These are phyloP conservation scores for Chironomus tentans DNA, from an alignment of 2,888 invertebrate species.

Conservation along the genomic window DNA sequence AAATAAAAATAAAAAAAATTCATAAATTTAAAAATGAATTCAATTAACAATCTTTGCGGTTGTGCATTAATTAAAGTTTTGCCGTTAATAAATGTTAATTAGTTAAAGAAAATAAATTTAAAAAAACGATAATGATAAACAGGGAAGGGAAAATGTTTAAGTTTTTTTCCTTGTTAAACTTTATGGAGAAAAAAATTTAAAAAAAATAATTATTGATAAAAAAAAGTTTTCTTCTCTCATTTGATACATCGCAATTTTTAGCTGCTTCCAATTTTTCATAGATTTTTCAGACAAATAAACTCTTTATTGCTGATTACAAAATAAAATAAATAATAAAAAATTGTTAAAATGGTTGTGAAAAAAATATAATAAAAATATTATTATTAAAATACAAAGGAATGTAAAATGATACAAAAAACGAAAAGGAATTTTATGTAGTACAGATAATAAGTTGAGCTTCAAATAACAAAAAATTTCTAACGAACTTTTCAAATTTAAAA, in stretches of 20 bases:
- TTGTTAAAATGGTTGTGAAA: background rate
- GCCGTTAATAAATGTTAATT: slow-evolving; percentile 1
- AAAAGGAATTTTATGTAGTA: background rate
- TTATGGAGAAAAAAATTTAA: background rate
- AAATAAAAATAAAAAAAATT: background rate
- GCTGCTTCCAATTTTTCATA: background rate
- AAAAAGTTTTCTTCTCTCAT: background rate
- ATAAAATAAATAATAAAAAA: background rate
- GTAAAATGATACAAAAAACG: background rate
- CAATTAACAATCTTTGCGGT: slow-evolving; percentile 25
- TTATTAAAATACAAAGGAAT: background rate
- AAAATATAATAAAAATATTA: background rate
- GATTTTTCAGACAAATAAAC: background rate
- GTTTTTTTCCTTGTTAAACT: background rate
- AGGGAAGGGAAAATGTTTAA: background rate
- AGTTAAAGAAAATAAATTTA: background rate
- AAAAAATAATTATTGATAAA: too few relatives aligned
- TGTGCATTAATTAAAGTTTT: slow-evolving; percentile 12
- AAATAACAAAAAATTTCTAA: too few relatives aligned
- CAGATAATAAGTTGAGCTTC: too few relatives aligned
- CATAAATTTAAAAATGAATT: background rate
- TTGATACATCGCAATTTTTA: background rate
- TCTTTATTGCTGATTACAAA: background rate
- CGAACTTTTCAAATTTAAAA: too few relatives aligned
- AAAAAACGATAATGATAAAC: background rate